A percentile compares a stretch with the other conserved stretches of the same genome.
Evolutionary conservation across 2,797 vertebrate genomes (phyloP).

Genomic region (Sylvilagus floridanus): DNA sequence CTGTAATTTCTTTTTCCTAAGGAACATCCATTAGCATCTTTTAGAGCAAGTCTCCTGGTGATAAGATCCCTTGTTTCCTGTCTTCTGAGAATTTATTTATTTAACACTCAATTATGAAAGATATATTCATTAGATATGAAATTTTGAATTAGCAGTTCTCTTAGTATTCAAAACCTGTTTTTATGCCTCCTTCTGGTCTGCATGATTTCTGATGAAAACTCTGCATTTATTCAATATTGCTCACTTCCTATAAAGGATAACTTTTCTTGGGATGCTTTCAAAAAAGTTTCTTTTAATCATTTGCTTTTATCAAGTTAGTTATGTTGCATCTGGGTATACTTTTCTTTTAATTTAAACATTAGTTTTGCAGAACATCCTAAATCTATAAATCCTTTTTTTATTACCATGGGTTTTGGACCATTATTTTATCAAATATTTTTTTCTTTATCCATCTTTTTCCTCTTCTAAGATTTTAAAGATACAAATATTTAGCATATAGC

Average conservation of each 20-base stretch:
- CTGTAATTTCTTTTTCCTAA: not conserved
- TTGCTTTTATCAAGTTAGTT: not conserved
- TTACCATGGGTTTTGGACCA: not conserved
- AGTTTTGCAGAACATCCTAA: not conserved
- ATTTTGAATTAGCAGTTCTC: not conserved
- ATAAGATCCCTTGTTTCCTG: not conserved
- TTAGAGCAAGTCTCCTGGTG: not conserved
- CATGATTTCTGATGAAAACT: slow-evolving; percentile 1
- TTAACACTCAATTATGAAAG: slow-evolving; percentile 1
- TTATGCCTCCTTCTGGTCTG: not conserved
- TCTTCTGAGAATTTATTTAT: slow-evolving; percentile 16
- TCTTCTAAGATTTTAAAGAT: not conserved
- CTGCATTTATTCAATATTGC: not conserved
- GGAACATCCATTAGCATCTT: not conserved
- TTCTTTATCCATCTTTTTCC: not conserved
- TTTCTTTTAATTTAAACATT: not conserved
- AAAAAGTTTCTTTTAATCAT: not conserved
- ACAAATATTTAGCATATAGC: not conserved
- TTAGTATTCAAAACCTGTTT: not conserved
- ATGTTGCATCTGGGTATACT: not conserved
- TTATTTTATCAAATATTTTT: slow-evolving; percentile 35
- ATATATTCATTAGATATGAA: not conserved
- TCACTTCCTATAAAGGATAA: not conserved
- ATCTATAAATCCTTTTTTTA: not conserved
- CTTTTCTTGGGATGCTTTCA: not conserved